Evolutionary conservation across 2,888 invertebrate genomes (phyloP).

Genomic region (Meloe dianella): DNA sequence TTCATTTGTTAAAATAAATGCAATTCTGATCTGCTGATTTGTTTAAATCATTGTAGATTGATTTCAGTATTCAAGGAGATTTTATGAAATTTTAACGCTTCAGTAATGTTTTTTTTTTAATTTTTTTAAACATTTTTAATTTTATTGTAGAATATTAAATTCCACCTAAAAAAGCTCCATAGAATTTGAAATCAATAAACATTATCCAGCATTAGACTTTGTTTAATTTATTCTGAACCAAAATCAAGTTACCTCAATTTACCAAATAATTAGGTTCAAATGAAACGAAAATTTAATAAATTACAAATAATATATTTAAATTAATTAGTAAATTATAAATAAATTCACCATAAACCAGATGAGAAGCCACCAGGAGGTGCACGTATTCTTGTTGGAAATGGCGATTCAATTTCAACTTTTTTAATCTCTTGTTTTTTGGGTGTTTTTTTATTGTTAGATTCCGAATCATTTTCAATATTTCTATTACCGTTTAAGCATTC

Average conservation of each 20-base stretch:
- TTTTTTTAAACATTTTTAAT: conserved; percentile 9
- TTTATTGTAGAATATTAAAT: not conserved
- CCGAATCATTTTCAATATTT: not conserved
- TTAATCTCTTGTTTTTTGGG: not conserved
- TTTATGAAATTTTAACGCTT: conserved; percentile 32
- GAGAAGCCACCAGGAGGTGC: conserved; percentile 53
- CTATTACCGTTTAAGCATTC: not conserved
- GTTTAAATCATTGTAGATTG: conserved; percentile 54
- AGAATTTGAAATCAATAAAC: conserved; percentile 59
- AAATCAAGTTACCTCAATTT: not conserved
- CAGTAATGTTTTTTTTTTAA: conserved; percentile 17
- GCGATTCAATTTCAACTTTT: not conserved
- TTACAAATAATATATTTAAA: conserved; percentile 30
- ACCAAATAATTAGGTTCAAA: not conserved
- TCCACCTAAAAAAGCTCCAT: conserved; percentile 44
- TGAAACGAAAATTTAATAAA: not conserved
- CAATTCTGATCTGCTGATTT: conserved; percentile 59
- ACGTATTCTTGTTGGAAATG: conserved; percentile 38
- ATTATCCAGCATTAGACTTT: not conserved
- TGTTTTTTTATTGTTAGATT: not conserved
- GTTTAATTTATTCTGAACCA: not conserved
- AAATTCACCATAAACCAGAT: conserved; percentile 48
- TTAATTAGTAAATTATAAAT: conserved; percentile 14
- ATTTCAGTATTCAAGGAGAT: conserved; percentile 57
- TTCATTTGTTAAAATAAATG: conserved; percentile 51